Percentiles rank a stretch among this genome's conserved stretches.
These are phyloP conservation scores for Castor canadensis DNA, from an alignment of 2,113 vertebrate species.

Conservation along the genomic window DNA sequence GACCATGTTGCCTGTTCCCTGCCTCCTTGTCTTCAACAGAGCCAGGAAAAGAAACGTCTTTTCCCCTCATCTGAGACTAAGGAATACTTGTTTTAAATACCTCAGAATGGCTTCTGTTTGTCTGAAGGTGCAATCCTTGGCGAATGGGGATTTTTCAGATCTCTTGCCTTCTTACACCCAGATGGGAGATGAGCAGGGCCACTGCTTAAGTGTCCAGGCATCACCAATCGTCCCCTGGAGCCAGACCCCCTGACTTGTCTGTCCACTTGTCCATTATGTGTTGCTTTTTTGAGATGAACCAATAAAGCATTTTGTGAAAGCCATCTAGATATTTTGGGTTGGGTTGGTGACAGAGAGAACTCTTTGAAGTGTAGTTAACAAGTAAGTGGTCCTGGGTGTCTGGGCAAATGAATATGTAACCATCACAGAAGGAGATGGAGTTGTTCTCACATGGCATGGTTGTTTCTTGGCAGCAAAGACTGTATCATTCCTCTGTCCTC, in stretches of 20 bases:
- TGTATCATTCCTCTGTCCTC: accelerated
- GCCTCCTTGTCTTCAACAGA: background rate
- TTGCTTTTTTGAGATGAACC: background rate
- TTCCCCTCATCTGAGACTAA: background rate
- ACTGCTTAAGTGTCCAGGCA: background rate
- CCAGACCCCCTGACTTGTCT: too few relatives aligned
- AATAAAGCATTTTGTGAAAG: background rate
- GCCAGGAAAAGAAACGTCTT: background rate
- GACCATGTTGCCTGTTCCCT: background rate
- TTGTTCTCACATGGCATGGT: accelerated
- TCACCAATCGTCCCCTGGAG: background rate
- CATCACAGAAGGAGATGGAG: background rate
- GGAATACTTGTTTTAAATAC: too few relatives aligned
- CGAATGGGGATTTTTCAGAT: accelerated
- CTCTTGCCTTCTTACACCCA: accelerated
- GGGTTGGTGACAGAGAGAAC: background rate
- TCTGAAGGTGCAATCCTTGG: accelerated
- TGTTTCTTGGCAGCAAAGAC: accelerated
- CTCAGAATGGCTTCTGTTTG: accelerated
- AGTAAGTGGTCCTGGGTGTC: accelerated
- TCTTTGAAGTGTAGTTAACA: accelerated
- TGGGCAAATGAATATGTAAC: too few relatives aligned
- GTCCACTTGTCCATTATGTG: accelerated
- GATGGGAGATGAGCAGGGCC: background rate
- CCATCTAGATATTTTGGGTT: background rate